Evolutionary conservation across 2,113 vertebrate genomes (phyloP).

Genomic region (Poeciliopsis turrubarensis): DNA sequence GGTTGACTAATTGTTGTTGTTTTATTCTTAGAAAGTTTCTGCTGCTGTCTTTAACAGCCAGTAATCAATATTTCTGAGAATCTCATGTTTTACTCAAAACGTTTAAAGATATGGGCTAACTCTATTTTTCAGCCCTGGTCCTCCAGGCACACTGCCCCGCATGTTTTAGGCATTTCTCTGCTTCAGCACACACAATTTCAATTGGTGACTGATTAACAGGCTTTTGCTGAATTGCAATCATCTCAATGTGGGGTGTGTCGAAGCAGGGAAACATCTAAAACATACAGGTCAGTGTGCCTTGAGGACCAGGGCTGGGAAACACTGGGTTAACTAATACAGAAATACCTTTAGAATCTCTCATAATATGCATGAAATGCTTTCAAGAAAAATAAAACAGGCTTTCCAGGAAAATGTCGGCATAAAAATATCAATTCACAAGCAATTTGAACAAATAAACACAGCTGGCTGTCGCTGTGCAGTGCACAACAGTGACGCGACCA

Average conservation of each 20-base stretch:
- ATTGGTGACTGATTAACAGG: no score
- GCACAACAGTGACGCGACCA: slow-evolving; percentile 25
- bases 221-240: neutral
- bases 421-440: slow-evolving; percentile 24
- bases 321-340: neutral
- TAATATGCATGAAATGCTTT: neutral
- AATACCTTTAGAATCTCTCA: neutral
- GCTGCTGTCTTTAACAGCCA: slow-evolving; percentile 23
- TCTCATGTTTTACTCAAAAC: slow-evolving; percentile 1
- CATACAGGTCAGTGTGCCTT: no score
- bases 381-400: neutral
- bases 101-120: neutral
- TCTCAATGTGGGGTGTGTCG: no score
- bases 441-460: slow-evolving; percentile 36
- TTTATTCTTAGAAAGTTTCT: slow-evolving; percentile 15
- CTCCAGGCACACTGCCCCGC: no score
- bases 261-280: no score
- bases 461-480: slow-evolving; percentile 10
- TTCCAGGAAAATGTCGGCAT: slow-evolving; percentile 20
- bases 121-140: neutral
- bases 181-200: no score
- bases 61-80: slow-evolving; percentile 26
- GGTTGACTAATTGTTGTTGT: slow-evolving; percentile 40
- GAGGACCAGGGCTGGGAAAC: neutral
- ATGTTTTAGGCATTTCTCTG: no score